phyloP scores from a whole-genome alignment of 1,140 invertebrate species.

The Drosophila funebris region DNA sequence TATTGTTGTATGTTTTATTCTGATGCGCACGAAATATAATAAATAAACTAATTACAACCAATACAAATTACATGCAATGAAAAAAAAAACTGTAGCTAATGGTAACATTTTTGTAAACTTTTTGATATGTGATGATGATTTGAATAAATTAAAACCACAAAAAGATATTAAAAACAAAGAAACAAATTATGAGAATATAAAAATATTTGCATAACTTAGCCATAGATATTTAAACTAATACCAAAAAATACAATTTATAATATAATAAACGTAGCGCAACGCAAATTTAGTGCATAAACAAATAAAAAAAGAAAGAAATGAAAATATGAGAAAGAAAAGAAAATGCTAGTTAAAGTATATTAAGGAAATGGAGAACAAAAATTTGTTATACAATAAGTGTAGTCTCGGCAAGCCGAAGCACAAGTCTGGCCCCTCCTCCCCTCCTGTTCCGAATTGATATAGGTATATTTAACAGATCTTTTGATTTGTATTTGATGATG shows the following conservation, averaged over 20 bases:
- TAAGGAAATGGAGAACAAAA: slow-evolving; percentile 15
- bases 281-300: slow-evolving; percentile 40
- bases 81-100: slow-evolving; percentile 57
- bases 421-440: slow-evolving; percentile 21
- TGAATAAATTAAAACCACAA: slow-evolving; percentile 72
- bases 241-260: slow-evolving; percentile 31
- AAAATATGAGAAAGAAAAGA: slow-evolving; percentile 4
- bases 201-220: slow-evolving; percentile 61
- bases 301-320: slow-evolving; percentile 24
- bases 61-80: slow-evolving; percentile 27
- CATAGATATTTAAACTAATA: slow-evolving; percentile 67
- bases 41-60: slow-evolving; percentile 20
- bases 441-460: neutral
- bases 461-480: slow-evolving; percentile 13
- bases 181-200: neutral
- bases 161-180: slow-evolving; percentile 19
- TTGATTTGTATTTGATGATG: slow-evolving; percentile 31
- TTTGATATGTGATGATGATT: slow-evolving; percentile 82
- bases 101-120: slow-evolving; percentile 78
- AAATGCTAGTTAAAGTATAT: slow-evolving; percentile 50
- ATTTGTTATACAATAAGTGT: slow-evolving; percentile 64
- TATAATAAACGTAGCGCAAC: slow-evolving; percentile 42
- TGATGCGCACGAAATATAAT: slow-evolving; percentile 54
- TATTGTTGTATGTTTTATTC: slow-evolving; percentile 80
- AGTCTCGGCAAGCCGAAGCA: slow-evolving; percentile 63